Base-by-base conservation (phyloP, 1,140 invertebrate genomes). In the Nasonia giraulti region DNA sequence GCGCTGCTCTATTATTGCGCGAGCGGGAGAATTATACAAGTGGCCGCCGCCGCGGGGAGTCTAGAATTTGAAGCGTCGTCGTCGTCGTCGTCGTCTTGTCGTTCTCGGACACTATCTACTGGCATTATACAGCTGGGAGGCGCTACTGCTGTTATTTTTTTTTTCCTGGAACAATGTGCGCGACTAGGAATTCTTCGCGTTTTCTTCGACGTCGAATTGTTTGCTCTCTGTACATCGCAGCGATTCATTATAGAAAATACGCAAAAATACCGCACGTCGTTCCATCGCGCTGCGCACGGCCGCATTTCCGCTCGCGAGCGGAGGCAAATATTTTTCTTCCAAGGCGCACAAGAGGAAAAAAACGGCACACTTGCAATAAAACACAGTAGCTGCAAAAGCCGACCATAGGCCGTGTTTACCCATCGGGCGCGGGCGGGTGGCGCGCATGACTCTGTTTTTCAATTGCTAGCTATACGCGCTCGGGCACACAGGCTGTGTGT, bases 241-340 rank as follows among this genome's bases (percentile, higher is more conserved):
- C 33, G 40, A 44, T 10, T 40, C 40, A 1, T 10, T 8, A 8
- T 44, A 10, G 0, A 27, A 0, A 27, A 44, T 37, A 37, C 40
- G 40, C 8, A 44, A 44, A 44, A 44, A 44, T 44, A 44, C 27
- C n/a, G n/a, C n/a, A n/a, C n/a, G n/a, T n/a, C n/a, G n/a, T n/a
- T n/a, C n/a, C n/a, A n/a, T n/a, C n/a, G n/a, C n/a, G n/a, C n/a
- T 44, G 40, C 40, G 7, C 27, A 27, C 27, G 27, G 27, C 27
- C 27, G 27, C 33, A 50, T 50, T 73, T 73, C 33, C 80, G 40
- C 40, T 44, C 40, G 40, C 40, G 33, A 31, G 33, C 27, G 31
- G 20, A 82, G 33, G 73, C 17, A 76, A 82, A 82, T 82, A 82
- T 82, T 76, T 82, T 76, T 76, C 81, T 82, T 76, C 55, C 55